phyloP scores from a whole-genome alignment of 2,113 vertebrate genomes.

The Aegotheles bennettii region DNA sequence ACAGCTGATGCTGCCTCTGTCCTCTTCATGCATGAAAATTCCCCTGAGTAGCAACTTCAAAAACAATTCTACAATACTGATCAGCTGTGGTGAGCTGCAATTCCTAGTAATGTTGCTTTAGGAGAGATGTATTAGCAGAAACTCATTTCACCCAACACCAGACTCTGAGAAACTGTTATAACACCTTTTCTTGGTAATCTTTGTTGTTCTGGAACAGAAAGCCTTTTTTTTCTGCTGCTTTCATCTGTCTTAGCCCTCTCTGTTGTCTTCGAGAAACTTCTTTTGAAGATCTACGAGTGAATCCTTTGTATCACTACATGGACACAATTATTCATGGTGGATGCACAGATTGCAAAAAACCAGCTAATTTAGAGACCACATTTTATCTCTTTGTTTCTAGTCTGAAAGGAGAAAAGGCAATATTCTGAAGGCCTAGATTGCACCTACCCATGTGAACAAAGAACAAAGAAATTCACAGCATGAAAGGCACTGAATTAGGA shows the following conservation, averaged over 20 bases:
- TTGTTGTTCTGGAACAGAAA: not conserved
- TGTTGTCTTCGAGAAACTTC: not conserved
- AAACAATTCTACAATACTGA: not conserved
- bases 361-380: fast-evolving
- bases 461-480: not conserved
- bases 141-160: not conserved
- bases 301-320: not conserved
- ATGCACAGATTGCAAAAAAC: not conserved
- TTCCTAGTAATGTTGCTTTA: not conserved
- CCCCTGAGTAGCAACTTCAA: not conserved
- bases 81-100: not conserved
- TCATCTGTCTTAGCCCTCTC: not conserved
- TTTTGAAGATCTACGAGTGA: not conserved
- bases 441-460: not conserved
- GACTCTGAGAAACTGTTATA: not conserved
- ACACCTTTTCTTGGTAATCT: not conserved
- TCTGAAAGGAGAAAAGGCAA: not conserved
- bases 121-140: not conserved
- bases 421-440: not conserved
- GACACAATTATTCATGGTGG: not conserved
- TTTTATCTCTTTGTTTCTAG: not conserved
- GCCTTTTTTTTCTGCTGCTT: not conserved
- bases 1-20: not conserved
- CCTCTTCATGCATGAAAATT: not conserved
- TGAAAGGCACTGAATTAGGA: not conserved